Conservation (phyloP, 1,140 invertebrate species). For the Rhynchophorus ferrugineus region DNA sequence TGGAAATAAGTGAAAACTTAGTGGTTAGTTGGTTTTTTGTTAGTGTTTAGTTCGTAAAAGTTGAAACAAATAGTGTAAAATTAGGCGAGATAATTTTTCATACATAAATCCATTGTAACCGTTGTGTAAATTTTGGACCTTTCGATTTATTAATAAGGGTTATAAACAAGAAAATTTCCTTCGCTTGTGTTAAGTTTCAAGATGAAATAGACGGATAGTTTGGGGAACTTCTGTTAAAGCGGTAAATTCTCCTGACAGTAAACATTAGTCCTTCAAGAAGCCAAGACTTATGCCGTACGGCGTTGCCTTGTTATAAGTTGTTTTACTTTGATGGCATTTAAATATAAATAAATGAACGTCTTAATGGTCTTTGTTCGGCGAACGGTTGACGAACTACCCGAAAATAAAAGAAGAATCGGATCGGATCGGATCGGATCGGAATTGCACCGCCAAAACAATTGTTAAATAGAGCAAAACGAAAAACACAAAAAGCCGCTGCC, state of each 20-base stretch:
- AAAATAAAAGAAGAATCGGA: not conserved
- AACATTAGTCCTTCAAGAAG: not conserved
- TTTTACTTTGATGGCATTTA: not conserved
- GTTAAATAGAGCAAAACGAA: slow-evolving; percentile 9
- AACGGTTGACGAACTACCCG: not conserved
- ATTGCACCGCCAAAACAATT: not conserved
- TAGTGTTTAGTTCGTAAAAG: no score
- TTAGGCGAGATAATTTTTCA: no score
- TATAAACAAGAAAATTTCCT: not conserved
- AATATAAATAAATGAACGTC: not conserved
- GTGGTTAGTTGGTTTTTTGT: no score
- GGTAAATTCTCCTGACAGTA: not conserved
- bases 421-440: not conserved
- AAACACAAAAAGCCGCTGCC: slow-evolving; percentile 21
- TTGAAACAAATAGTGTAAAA: no score
- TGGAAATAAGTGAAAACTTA: no score
- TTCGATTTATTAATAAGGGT: not conserved
- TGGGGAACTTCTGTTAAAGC: not conserved
- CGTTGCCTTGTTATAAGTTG: not conserved
- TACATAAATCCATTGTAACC: no score
- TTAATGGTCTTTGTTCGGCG: not conserved
- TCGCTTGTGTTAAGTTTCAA: not conserved
- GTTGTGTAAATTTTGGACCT: no score
- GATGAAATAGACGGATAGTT: not conserved
- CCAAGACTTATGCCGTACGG: not conserved